Percentiles rank a stretch among this genome's conserved stretches.
Evolutionary conservation across 2,113 vertebrate species (phyloP).

Genomic region (Eurypyga helias): DNA sequence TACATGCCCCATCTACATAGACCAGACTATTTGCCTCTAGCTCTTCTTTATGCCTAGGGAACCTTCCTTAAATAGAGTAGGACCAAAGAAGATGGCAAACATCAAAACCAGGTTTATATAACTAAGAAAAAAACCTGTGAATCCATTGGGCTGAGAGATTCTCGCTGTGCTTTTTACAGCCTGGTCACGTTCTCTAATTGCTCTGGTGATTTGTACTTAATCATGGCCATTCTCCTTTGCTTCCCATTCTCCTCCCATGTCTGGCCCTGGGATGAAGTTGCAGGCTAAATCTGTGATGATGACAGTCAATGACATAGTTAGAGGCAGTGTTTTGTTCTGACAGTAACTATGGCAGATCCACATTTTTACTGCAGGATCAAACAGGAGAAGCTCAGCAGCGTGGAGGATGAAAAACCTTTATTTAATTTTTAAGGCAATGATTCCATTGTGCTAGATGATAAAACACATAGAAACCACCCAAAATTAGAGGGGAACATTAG

Average conservation of each 20-base stretch:
- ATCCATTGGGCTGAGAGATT: not conserved
- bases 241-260: constrained; percentile 5
- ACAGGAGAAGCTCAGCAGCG: not conserved
- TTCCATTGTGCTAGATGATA: not conserved
- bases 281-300: constrained; percentile 31
- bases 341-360: not conserved
- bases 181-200: constrained; percentile 29
- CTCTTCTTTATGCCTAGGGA: not conserved
- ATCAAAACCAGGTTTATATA: not conserved
- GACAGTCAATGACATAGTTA: constrained; percentile 15
- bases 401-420: not conserved
- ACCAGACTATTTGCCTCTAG: not conserved
- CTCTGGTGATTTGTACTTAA: constrained; percentile 50
- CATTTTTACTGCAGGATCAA: not conserved
- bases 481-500: not conserved
- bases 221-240: constrained; percentile 43
- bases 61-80: not conserved
- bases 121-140: not conserved
- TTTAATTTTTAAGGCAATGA: not conserved
- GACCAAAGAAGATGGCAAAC: not conserved
- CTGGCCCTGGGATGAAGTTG: constrained; percentile 46
- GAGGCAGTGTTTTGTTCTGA: not conserved
- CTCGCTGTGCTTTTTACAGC: not conserved
- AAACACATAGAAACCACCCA: not conserved
- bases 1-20: not conserved